These are phyloP conservation scores for Sesamia nonagrioides DNA, from an alignment of 1,140 invertebrate genomes.

Conservation along the genomic window DNA sequence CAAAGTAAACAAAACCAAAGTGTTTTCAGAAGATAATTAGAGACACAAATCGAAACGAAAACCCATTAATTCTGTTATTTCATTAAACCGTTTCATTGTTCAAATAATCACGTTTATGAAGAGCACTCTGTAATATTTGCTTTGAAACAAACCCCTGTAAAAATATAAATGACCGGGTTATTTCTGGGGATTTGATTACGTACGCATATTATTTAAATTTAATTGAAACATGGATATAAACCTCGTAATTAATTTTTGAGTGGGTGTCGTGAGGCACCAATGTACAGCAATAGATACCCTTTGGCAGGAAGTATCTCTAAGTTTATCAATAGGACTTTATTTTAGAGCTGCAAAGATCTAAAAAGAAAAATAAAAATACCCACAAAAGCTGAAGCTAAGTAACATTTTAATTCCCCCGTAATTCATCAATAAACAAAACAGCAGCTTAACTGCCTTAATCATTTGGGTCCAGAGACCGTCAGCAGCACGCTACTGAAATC, in stretches of 20 bases:
- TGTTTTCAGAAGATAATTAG: background rate
- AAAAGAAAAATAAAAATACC: background rate
- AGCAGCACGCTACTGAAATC: background rate
- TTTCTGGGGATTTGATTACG: too few species aligned
- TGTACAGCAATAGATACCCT: too few species aligned
- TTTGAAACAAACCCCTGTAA: background rate
- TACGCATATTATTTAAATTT: too few species aligned
- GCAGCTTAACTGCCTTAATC: background rate
- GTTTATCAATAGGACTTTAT: too few species aligned
- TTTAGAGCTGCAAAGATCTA: too few species aligned
- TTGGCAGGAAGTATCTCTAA: too few species aligned
- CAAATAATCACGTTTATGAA: background rate
- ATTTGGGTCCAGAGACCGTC: background rate
- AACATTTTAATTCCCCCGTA: background rate
- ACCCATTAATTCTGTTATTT: constrained; percentile 6
- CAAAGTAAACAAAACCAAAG: background rate
- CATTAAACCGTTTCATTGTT: background rate
- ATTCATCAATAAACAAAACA: background rate
- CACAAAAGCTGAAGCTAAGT: background rate
- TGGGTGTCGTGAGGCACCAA: too few species aligned
- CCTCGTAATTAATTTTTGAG: too few species aligned
- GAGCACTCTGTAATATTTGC: background rate
- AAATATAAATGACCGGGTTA: background rate
- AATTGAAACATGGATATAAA: too few species aligned
- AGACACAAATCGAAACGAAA: background rate